These are phyloP conservation scores for Fringilla coelebs DNA, from an alignment of 2,797 vertebrate species.

Conservation along the genomic window DNA sequence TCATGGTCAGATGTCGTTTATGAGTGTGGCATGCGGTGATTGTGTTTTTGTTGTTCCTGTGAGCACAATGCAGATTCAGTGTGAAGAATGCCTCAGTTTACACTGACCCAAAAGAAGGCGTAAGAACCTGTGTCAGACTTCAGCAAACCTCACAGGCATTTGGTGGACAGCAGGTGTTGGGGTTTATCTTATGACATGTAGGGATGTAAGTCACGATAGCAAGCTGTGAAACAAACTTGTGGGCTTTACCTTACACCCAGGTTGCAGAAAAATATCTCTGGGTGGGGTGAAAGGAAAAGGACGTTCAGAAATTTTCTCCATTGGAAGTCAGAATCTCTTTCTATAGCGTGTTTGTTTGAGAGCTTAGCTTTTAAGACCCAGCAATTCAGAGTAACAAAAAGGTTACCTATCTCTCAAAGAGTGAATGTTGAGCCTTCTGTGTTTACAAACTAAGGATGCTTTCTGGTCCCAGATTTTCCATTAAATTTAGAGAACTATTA, in stretches of 20 bases:
- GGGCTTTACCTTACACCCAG: background rate
- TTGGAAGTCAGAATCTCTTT: background rate
- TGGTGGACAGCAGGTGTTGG: background rate
- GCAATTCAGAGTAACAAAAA: background rate
- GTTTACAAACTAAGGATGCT: background rate
- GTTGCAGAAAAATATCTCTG: background rate
- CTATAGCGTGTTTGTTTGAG: background rate
- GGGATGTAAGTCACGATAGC: background rate
- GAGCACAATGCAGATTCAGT: background rate
- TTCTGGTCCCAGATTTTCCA: background rate
- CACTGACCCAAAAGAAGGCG: background rate
- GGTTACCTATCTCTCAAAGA: accelerated
- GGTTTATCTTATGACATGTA: background rate
- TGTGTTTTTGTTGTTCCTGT: background rate
- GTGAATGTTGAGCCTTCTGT: background rate
- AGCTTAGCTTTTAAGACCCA: background rate
- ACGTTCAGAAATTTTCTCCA: background rate
- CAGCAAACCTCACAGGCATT: background rate
- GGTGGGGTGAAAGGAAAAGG: background rate
- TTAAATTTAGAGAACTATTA: background rate
- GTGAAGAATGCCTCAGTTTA: background rate
- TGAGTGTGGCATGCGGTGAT: background rate
- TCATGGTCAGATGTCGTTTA: background rate
- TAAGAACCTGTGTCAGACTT: no score
- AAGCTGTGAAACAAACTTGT: background rate